Base-by-base conservation (phyloP, 2,888 invertebrate genomes). In the Dione vanillae region DNA sequence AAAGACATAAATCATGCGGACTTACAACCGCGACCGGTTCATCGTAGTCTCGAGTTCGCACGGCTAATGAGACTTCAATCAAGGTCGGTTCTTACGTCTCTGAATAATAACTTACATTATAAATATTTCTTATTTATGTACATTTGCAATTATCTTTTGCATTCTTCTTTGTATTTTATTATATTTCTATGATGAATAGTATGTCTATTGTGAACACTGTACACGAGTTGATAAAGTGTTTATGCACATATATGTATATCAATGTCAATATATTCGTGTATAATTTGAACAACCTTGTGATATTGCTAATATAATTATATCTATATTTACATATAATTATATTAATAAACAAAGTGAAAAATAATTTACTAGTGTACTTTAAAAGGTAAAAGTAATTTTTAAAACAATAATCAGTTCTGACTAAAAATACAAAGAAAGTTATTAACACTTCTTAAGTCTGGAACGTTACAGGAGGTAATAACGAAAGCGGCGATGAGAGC, bases 31-130 rank as follows among this genome's bases (percentile, higher is more conserved):
- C 80, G 84, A 87, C 88, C 88, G 89, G 88, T 89, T 86, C 80
- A 79, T 78, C 82, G 83, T 82, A 80, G 83, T 77, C 78, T 87
- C 80, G 85, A 81, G 84, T 87, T 82, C 76, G 81, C 79, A 78
- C 83, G 79, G 81, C 86, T 91, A 91, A 92, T 91, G 90, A 90
- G 89, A 85, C 89, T 91, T 91, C 91, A 91, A 92, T 92, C 92
- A 91, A 92, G 92, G 91, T 90, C 90, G 85, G 82, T 77, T 83
- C 80, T 79, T 83, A 82, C 82, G 79, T 80, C 76, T 80, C 80
- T 83, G 82, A 86, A 84, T 86, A 86, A 85, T 82, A 83, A 78
- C 77, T 78, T 74, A 78, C 77, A 81, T 80, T 79, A 78, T 77
- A 77, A 71, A 69, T 51, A 75, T 73, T 72, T 71, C 71, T 65